A percentile compares a stretch with the other conserved stretches of the same genome.
phyloP scores from a whole-genome alignment of 2,113 vertebrate genomes.

The Trachemys scripta region DNA sequence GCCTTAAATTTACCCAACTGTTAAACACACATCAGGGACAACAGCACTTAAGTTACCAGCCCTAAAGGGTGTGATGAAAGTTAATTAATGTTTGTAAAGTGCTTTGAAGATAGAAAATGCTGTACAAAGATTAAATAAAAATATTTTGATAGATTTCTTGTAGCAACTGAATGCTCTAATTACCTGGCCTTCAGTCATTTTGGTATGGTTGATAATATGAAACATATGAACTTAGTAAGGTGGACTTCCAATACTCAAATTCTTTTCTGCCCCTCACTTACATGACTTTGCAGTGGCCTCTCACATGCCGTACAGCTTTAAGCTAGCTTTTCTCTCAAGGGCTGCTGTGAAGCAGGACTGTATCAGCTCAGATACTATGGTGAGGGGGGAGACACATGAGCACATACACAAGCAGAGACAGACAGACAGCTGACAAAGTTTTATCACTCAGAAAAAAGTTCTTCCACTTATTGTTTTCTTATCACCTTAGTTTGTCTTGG shows the following conservation, averaged over 20 bases:
- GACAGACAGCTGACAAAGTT: not conserved
- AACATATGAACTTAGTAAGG: not conserved
- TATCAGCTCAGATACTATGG: not conserved
- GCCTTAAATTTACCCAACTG: not conserved
- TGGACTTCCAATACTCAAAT: not conserved
- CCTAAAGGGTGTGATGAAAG: not conserved
- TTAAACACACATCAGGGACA: not conserved
- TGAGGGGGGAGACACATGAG: not conserved
- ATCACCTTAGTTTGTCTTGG: not conserved
- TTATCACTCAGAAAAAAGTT: not conserved
- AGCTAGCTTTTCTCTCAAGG: not conserved
- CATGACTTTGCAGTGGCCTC: not conserved
- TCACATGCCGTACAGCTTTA: not conserved
- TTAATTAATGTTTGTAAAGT: slow-evolving; percentile 33
- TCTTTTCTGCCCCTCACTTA: not conserved
- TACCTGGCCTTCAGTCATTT: not conserved
- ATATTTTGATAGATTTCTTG: not conserved
- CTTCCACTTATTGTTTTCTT: not conserved
- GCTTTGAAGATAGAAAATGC: not conserved
- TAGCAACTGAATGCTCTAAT: slow-evolving; percentile 20
- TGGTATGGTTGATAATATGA: not conserved
- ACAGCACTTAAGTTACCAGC: not conserved
- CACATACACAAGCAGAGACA: not conserved
- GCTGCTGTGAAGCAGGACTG: not conserved
- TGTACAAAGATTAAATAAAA: slow-evolving; percentile 31